Evolutionary conservation across 1,140 invertebrate genomes (phyloP).

Genomic region (Zaprionus vittiger): DNA sequence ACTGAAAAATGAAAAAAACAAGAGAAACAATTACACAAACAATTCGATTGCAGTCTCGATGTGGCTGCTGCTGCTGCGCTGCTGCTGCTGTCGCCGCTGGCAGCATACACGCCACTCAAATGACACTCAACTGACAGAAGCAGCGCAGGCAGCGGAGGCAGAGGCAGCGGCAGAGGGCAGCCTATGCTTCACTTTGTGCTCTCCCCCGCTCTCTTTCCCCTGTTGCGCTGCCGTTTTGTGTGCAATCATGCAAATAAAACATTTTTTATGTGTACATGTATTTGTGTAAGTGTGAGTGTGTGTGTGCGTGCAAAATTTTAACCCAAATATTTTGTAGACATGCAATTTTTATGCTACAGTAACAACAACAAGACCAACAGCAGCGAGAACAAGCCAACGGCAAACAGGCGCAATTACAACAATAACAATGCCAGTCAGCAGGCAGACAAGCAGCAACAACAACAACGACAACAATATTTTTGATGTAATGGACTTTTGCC

Average conservation of each 20-base stretch:
- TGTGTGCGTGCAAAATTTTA: conserved; percentile 72
- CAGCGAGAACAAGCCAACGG: conserved; percentile 11
- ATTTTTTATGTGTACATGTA: conserved; percentile 55
- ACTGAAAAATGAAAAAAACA: conserved; percentile 30
- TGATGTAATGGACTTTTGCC: conserved; percentile 53
- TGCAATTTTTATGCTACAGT: conserved; percentile 69
- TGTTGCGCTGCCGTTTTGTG: conserved; percentile 30
- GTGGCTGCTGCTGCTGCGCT: conserved; percentile 5
- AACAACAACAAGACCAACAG: conserved; percentile 29
- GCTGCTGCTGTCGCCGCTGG: conserved; percentile 42
- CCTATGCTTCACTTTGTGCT: conserved; percentile 5
- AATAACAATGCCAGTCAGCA: conserved; percentile 55
- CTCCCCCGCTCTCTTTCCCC: conserved; percentile 1
- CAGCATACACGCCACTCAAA: conserved; percentile 57
- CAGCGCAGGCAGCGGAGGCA: background rate
- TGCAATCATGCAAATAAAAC: conserved; percentile 80
- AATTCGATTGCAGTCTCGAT: conserved; percentile 48
- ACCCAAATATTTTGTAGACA: conserved; percentile 83
- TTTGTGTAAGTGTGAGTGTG: conserved; percentile 35
- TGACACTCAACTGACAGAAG: conserved; percentile 47
- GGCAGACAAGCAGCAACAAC: conserved; percentile 32
- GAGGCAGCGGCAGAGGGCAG: background rate
- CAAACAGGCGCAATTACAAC: conserved; percentile 57
- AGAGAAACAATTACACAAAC: conserved; percentile 56
- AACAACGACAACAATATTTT: conserved; percentile 40